These are phyloP conservation scores for Trachops cirrhosus DNA, from an alignment of 2,797 vertebrate genomes.

Conservation along the genomic window DNA sequence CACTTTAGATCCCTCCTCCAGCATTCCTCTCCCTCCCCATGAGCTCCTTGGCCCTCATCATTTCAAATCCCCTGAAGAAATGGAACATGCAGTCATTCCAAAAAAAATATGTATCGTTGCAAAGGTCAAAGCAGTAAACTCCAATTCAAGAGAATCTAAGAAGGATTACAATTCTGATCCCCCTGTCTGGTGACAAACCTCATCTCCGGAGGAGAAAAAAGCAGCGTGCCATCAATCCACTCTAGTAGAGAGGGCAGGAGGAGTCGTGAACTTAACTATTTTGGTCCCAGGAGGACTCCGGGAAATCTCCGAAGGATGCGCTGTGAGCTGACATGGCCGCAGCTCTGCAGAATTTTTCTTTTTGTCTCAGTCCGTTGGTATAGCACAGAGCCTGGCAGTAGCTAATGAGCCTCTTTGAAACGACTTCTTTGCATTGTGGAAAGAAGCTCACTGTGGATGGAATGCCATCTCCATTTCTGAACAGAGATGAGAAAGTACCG, in stretches of 20 bases:
- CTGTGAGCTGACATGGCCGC: not conserved
- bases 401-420: slow-evolving; percentile 33
- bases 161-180: slow-evolving; percentile 81
- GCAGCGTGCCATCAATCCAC: slow-evolving; percentile 70
- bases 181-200: slow-evolving; percentile 69
- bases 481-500: not conserved
- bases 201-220: slow-evolving; percentile 66
- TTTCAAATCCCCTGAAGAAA: slow-evolving; percentile 76
- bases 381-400: not conserved
- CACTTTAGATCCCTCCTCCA: slow-evolving; percentile 38
- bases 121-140: slow-evolving; percentile 82
- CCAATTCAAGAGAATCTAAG: slow-evolving; percentile 77
- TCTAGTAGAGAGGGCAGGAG: slow-evolving; percentile 65
- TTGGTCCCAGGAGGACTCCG: not conserved
- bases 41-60: not conserved
- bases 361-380: not conserved
- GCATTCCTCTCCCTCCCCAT: not conserved
- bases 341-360: not conserved
- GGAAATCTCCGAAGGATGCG: slow-evolving; percentile 6
- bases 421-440: slow-evolving; percentile 11
- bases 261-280: slow-evolving; percentile 54
- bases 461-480: slow-evolving; percentile 26
- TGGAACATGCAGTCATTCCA: slow-evolving; percentile 76
- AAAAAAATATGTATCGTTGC: slow-evolving; percentile 76
- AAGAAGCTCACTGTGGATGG: not conserved